Conservation (phyloP, 2,113 vertebrate species). For the Silurus meridionalis region DNA sequence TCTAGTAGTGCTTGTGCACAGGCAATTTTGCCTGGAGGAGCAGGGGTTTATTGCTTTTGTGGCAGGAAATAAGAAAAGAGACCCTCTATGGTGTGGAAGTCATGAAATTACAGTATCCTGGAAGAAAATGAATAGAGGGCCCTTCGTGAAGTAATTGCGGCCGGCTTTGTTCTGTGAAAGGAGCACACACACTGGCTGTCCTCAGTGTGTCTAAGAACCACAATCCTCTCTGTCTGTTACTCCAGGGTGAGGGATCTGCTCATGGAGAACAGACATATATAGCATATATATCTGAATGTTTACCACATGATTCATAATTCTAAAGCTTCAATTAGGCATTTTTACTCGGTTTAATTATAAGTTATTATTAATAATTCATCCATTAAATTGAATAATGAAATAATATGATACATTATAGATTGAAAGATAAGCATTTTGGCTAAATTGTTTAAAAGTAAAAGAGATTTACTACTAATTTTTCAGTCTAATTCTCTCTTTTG, state of each 20-base stretch:
- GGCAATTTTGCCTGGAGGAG: slow-evolving; percentile 73
- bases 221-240: slow-evolving; percentile 27
- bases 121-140: slow-evolving; percentile 59
- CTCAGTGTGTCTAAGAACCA: slow-evolving; percentile 37
- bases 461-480: neutral
- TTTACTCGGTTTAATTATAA: neutral
- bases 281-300: neutral
- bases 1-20: slow-evolving; percentile 71
- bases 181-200: slow-evolving; percentile 29
- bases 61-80: slow-evolving; percentile 69
- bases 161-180: slow-evolving; percentile 59
- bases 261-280: slow-evolving; percentile 13
- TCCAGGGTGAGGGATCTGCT: slow-evolving; percentile 2
- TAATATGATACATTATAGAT: neutral
- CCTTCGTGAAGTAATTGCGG: slow-evolving; percentile 58
- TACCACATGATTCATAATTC: neutral
- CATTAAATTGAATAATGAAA: neutral
- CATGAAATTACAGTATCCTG: slow-evolving; percentile 66
- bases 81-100: slow-evolving; percentile 65
- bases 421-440: neutral
- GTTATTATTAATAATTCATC: too few species aligned
- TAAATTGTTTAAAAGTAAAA: too few species aligned
- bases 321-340: neutral
- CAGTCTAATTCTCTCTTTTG: slow-evolving; percentile 10
- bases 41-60: slow-evolving; percentile 65